phyloP scores from a whole-genome alignment of 2,888 invertebrate genomes.

The Tuberolachnus salignus region DNA sequence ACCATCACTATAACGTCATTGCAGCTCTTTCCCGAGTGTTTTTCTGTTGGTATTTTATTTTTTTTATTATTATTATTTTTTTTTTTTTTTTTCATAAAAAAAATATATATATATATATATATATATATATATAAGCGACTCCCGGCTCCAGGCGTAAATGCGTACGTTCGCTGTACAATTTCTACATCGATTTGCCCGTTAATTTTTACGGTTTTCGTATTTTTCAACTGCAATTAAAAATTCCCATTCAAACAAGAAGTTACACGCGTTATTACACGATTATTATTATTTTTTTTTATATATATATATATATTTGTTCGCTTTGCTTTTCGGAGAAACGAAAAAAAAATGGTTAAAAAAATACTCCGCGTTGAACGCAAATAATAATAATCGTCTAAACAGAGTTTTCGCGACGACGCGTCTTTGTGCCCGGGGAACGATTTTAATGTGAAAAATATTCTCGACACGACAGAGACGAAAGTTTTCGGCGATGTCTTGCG shows the following conservation, averaged over 20 bases:
- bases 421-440: no score
- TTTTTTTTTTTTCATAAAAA: conserved; percentile 38
- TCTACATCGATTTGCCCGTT: conserved; percentile 3
- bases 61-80: conserved; percentile 1
- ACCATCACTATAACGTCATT: no score
- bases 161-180: neutral
- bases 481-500: no score
- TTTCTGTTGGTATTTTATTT: conserved; percentile 21
- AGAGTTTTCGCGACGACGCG: no score
- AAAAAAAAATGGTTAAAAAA: neutral
- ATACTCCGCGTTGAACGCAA: neutral
- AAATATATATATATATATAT: no score
- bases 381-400: neutral
- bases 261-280: neutral
- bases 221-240: conserved; percentile 42
- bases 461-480: no score
- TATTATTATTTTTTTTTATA: conserved; percentile 17
- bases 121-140: conserved; percentile 29
- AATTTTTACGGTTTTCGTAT: conserved; percentile 40
- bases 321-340: neutral
- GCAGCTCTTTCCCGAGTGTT: conserved; percentile 11
- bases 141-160: neutral
- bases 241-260: conserved; percentile 2
- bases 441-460: no score
- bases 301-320: no score